Evolutionary conservation across 2,113 vertebrate species (phyloP).

Genomic region (Aramus guarauna): DNA sequence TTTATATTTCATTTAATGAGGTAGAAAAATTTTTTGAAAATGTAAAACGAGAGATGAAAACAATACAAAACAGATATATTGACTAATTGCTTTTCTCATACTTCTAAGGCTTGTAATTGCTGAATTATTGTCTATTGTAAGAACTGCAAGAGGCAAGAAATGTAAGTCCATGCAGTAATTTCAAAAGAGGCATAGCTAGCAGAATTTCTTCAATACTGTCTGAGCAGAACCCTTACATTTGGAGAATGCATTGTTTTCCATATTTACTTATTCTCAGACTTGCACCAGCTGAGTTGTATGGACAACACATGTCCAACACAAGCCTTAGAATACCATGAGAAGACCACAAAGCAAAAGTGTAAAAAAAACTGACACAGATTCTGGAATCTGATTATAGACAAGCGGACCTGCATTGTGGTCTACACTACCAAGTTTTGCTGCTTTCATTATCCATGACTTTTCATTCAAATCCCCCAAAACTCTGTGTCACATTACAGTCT

Average conservation of each 20-base stretch:
- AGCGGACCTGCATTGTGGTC: background rate
- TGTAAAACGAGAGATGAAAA: background rate
- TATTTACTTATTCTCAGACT: background rate
- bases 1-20: background rate
- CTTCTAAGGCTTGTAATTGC: background rate
- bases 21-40: background rate
- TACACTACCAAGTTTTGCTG: background rate
- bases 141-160: background rate
- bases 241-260: background rate
- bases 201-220: background rate
- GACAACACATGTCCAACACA: background rate
- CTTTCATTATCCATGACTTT: background rate
- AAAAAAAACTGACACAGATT: background rate
- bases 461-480: background rate
- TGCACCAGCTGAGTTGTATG: background rate
- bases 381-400: background rate
- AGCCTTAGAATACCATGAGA: background rate
- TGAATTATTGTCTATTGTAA: background rate
- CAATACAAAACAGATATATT: background rate
- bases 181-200: background rate
- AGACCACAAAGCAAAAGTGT: background rate
- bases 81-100: background rate
- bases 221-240: background rate
- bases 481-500: background rate
- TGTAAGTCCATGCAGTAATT: accelerated